Evolutionary conservation across 2,888 invertebrate species (phyloP), one percentile per base, ranked within the genome.

Genomic region (Ephialtes manifestator): DNA sequence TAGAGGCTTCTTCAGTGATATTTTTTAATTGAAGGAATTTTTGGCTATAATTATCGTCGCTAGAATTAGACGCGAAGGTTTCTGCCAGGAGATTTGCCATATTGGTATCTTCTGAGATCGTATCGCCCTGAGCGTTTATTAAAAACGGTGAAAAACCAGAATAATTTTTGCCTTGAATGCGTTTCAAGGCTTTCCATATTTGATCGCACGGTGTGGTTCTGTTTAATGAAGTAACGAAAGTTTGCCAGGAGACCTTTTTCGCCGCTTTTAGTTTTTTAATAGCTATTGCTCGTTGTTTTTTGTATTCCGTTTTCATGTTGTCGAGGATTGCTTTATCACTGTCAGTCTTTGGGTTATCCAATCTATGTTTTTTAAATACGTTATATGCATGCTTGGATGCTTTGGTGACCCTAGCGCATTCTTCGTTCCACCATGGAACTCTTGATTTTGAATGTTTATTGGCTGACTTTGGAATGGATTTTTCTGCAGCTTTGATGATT

Each of bases 161-260:
- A 2, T 48, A 58, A 18, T 39, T 46, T 28, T 8, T 48, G 3
- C 79, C 85, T 71, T 71, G 65, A 24, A 87, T 77, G 15, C 55
- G 10, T 63, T 78, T 84, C 0, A 87, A 76, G 58, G 85, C 83
- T 13, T 80, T 81, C 85, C 85, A 87, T 0, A 82, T 48, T 63
- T 71, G 10, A 5, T 46, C 58, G 7, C 15, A 46, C 10, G 71
- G 39, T 11, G 74, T 71, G 15, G 65, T 43, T 4, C 70, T 24
- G 18, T n/a, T 79, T 11, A 87, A 43, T 1, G 72, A 60, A 1
- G 68, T 77, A 11, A 79, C 13, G 43, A 53, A 84, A 15, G 60
- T 31, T n/a, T 78, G 35, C n/a, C 87, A 87, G 0, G 86, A 67
- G 0, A 67, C 24, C 53, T 68, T 65, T 70, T 78, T 87, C 63